Percentiles rank a stretch among this genome's conserved stretches.
Conservation (phyloP, 2,113 vertebrate genomes). For the Raja brachyura region DNA sequence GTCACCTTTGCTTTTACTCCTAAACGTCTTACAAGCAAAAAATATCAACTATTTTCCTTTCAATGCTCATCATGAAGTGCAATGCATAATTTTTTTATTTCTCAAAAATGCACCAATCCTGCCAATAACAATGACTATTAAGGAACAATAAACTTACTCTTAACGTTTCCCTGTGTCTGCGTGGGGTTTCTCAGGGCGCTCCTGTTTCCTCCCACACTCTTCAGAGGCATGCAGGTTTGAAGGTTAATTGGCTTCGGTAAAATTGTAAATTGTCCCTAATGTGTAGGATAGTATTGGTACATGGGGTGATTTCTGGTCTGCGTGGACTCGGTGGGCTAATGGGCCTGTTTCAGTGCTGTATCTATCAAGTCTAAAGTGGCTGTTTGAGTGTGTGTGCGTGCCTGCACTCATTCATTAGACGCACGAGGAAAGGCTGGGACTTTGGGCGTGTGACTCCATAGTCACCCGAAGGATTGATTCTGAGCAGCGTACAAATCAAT, state of each 20-base stretch:
- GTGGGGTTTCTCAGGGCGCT: no score
- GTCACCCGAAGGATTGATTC: neutral
- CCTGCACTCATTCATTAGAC: neutral
- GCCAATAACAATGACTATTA: neutral
- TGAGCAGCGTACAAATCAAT: neutral
- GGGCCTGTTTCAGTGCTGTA: no score
- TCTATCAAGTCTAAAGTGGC: no score
- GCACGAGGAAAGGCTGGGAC: no score
- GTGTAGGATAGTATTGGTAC: no score
- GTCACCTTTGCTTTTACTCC: neutral
- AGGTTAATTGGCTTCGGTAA: no score
- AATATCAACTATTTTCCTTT: neutral
- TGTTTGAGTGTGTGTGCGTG: neutral
- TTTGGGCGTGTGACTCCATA: neutral
- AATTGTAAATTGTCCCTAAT: no score
- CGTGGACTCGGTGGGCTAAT: no score
- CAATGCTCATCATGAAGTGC: neutral
- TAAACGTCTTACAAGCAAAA: neutral
- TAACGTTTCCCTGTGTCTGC: no score
- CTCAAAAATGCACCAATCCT: conserved; percentile 15
- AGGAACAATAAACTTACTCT: neutral
- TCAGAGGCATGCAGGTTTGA: no score
- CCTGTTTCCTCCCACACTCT: no score
- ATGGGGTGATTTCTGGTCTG: no score
- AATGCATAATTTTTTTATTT: neutral